Evolutionary conservation across 2,113 vertebrate genomes (phyloP), one percentile per base, ranked within the genome.

Genomic region (Trichechus manatus): DNA sequence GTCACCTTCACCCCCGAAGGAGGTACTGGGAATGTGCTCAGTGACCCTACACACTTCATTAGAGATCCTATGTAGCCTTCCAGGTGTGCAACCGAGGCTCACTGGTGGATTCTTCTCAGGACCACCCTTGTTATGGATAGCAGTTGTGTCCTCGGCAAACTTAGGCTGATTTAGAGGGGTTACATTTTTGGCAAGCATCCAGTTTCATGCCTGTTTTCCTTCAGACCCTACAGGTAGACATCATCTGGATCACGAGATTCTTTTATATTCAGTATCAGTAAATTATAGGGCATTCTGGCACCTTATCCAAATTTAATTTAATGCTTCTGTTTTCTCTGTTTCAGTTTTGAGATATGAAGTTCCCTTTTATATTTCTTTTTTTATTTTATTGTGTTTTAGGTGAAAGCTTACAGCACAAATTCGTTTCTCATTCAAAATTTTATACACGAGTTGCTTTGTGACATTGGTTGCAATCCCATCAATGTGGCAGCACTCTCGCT

Each of bases 201-300:
- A 78, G 44, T 91, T 78, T 89, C 72, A 75, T 50, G 53, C 42
- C 14, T 63, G 81, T 8, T 74, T 94, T 63, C 78, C 27, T 63
- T 63, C 59, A 6, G 36, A 36, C 92, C 22, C 59, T 70, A 80
- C 42, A 42, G 42, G 64, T 1, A 53, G 42, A 42, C 25, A 56
- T 59, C 53, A 74, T 81, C 27, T 66, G 42, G 50, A 81, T 70
- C 42, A 68, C 70, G 68, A 77, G 31, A 72, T 78, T 56, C 74
- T 89, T 82, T 87, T 50, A 82, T 78, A 64, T 42, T 89, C 25
- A 85, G 11, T 9, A 79, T 27, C 53, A 78, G 31, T 53, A 66
- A 93, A 36, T 31, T 56, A 59, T 5, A 70, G 53, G n/a, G 19
- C 20, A 78, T 23, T 53, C 50, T 87, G 47, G 78, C 53, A 50